Conservation (phyloP, 1,140 invertebrate genomes). For the Hycleus phaleratus region DNA sequence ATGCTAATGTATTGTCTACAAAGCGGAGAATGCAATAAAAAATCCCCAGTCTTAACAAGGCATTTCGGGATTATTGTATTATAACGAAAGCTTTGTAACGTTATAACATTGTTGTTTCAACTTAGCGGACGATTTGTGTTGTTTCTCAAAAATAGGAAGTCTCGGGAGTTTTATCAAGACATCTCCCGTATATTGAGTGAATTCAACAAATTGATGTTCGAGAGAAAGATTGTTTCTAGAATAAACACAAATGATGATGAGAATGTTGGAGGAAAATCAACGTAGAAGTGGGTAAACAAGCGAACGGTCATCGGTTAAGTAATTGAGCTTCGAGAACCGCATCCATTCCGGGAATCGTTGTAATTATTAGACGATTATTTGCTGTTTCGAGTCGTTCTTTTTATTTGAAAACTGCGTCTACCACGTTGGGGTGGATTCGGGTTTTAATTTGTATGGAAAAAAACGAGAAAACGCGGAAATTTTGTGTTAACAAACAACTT, state of each 20-base stretch:
- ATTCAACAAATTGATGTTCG: neutral
- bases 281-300: slow-evolving; percentile 20
- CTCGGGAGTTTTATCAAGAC: neutral
- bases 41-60: neutral
- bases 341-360: slow-evolving; percentile 8
- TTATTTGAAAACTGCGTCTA: too few species aligned
- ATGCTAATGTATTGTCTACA: slow-evolving; percentile 20
- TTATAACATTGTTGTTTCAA: neutral
- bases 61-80: slow-evolving; percentile 5
- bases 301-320: slow-evolving; percentile 33
- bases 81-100: slow-evolving; percentile 3
- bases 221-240: slow-evolving; percentile 11
- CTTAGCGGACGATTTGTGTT: neutral
- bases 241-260: slow-evolving; percentile 8
- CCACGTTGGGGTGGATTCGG: too few species aligned
- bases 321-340: slow-evolving; percentile 30
- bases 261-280: neutral
- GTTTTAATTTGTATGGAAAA: too few species aligned
- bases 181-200: too few species aligned
- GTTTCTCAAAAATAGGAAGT: slow-evolving; percentile 3
- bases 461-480: too few species aligned
- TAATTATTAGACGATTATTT: slow-evolving; percentile 34
- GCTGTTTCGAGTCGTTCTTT: neutral
- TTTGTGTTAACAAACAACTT: too few species aligned
- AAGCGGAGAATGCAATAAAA: slow-evolving; percentile 4